Base-by-base conservation (phyloP, 2,797 vertebrate genomes). In the Dryobates pubescens region DNA sequence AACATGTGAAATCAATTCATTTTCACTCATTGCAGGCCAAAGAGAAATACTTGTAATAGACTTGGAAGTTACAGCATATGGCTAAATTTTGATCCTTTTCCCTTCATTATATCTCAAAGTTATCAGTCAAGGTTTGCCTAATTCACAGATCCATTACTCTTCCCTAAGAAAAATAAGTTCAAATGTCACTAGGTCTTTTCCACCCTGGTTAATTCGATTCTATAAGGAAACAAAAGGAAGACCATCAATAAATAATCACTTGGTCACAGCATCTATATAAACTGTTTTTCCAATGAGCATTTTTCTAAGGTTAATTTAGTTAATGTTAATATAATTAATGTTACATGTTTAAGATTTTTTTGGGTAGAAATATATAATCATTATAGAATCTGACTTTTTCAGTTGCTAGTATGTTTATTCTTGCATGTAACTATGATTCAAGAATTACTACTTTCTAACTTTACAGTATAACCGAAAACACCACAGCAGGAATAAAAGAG, bases 1-100 rank as follows among this genome's bases (percentile, higher is more conserved):
- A 97, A 95, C 97, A 53, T 94, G 68, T 75, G 64, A 96, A 97
- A 97, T 95, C 86, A 96, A 96, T 96, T 54, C 45, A 54, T 79
- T 89, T 84, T 79, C 92, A 85, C 27, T 85, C 80, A 91, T 95
- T 75, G 24, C 65, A 88, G 72, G 23, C 76, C 62, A 87, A 93
- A 95, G 56, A 94, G 91, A 91, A 93, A 94, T 92, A 94, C 80
- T 73, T 84, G 51, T 71, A 95, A 94, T 73, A 81, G 81, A 79
- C 58, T 81, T 80, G 72, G 62, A 96, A 90, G 57, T 65, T 65
- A 80, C 61, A 90, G 59, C 41, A 69, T 78, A 36, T 9, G 29
- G 68, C 65, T 49, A 93, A 47, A 88, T 94, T 93, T 86, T 95
- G 91, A 94, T 41, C 70, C 38, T 54, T 30, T 17, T 45, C 76